phyloP scores from a whole-genome alignment of 1,140 invertebrate species.

The Megalonaias nervosa region DNA sequence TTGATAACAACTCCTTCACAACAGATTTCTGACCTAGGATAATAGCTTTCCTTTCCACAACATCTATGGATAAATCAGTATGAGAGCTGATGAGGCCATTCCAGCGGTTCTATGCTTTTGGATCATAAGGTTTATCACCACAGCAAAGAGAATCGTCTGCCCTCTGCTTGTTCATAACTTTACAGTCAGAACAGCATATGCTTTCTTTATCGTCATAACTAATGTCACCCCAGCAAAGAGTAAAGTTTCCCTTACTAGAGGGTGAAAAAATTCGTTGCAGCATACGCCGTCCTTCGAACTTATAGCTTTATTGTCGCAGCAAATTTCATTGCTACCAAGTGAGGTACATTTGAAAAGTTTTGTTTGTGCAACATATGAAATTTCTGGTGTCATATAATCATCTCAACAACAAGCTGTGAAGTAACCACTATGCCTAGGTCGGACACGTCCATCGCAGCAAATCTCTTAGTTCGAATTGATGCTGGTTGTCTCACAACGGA shows the following conservation, averaged over 20 bases:
- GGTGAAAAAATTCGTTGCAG: slow-evolving; percentile 18
- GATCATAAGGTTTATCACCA: background rate
- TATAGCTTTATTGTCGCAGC: slow-evolving; percentile 25
- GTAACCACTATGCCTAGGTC: background rate
- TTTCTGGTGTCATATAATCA: slow-evolving; percentile 4
- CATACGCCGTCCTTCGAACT: slow-evolving; percentile 26
- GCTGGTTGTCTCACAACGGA: slow-evolving; percentile 12
- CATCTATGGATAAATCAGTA: background rate
- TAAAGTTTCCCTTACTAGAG: background rate
- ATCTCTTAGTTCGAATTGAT: slow-evolving; percentile 10
- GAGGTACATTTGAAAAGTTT: background rate
- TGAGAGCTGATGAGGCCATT: too few relatives aligned
- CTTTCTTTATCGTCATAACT: slow-evolving; percentile 18
- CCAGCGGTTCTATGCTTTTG: too few relatives aligned
- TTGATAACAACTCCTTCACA: slow-evolving; percentile 2
- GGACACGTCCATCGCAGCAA: slow-evolving; percentile 4
- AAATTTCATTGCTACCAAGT: slow-evolving; percentile 8
- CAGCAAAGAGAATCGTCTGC: slow-evolving; percentile 7
- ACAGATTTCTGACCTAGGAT: background rate
- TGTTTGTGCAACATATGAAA: slow-evolving; percentile 8
- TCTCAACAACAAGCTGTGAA: slow-evolving; percentile 11
- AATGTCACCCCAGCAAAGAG: slow-evolving; percentile 22
- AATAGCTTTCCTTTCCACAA: slow-evolving; percentile 12
- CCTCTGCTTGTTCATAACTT: background rate
- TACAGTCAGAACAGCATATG: slow-evolving; percentile 14